These are phyloP conservation scores for Merodon equestris DNA, from an alignment of 2,888 invertebrate species.

Conservation along the genomic window DNA sequence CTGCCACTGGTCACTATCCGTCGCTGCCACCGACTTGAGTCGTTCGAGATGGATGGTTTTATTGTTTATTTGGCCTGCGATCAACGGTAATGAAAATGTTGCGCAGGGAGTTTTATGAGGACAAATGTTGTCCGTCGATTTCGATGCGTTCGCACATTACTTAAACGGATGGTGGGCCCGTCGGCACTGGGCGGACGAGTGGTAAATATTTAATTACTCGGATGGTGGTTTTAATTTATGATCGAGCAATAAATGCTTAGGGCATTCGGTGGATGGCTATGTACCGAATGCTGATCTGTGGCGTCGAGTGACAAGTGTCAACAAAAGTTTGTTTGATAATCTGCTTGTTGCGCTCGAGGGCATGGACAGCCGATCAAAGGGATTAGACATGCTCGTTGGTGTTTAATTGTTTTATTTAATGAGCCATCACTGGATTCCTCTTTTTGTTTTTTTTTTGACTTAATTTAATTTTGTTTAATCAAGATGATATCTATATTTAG, in stretches of 20 bases:
- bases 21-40: background rate
- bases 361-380: slow-evolving; percentile 18
- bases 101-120: slow-evolving; percentile 19
- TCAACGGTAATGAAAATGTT: slow-evolving; percentile 25
- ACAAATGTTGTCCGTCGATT: slow-evolving; percentile 52
- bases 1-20: background rate
- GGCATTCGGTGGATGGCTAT: slow-evolving; percentile 23
- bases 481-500: too few species aligned
- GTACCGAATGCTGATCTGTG: background rate
- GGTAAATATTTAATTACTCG: slow-evolving; percentile 53
- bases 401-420: slow-evolving; percentile 7
- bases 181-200: slow-evolving; percentile 22
- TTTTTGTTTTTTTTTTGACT: too few species aligned
- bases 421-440: too few species aligned
- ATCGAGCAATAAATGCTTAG: slow-evolving; percentile 24
- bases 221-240: slow-evolving; percentile 26
- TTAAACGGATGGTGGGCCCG: slow-evolving; percentile 28
- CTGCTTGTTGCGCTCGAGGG: slow-evolving; percentile 12
- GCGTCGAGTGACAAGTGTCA: slow-evolving; percentile 4
- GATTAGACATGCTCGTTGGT: background rate
- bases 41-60: too few species aligned
- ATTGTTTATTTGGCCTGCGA: background rate
- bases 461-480: too few species aligned
- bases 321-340: slow-evolving; percentile 20
- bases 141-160: slow-evolving; percentile 48